phyloP scores from a whole-genome alignment of 2,888 invertebrate genomes.

The Sthenelais limicola region DNA sequence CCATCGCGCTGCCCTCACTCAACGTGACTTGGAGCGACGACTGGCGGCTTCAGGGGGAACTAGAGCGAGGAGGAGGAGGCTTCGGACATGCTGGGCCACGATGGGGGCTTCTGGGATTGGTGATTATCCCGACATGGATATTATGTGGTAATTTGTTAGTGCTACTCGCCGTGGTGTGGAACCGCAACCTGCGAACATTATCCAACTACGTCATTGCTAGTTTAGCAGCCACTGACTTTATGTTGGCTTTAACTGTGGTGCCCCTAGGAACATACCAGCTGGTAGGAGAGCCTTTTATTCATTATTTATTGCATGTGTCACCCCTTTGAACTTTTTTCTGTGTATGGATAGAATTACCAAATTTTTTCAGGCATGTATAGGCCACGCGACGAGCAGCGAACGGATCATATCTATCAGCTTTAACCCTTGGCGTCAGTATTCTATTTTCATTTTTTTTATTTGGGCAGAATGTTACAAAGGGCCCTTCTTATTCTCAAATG shows the following conservation, averaged over 20 bases:
- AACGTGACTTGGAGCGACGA: not conserved
- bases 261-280: slow-evolving; percentile 53
- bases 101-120: slow-evolving; percentile 46
- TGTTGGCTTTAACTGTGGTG: slow-evolving; percentile 52
- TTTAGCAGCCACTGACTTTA: slow-evolving; percentile 53
- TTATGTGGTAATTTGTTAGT: slow-evolving; percentile 50
- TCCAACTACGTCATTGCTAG: slow-evolving; percentile 54
- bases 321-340: too few relatives aligned
- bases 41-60: not conserved
- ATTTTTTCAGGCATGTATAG: too few relatives aligned
- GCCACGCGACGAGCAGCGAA: too few relatives aligned
- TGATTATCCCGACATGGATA: slow-evolving; percentile 50
- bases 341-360: too few relatives aligned
- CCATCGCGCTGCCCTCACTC: too few relatives aligned
- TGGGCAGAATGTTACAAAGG: too few relatives aligned
- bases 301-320: too few relatives aligned
- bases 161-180: slow-evolving; percentile 47
- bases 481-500: too few relatives aligned
- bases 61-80: not conserved
- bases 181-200: slow-evolving; percentile 50
- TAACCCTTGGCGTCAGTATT: too few relatives aligned
- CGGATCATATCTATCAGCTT: too few relatives aligned
- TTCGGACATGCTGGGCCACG: not conserved
- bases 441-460: too few relatives aligned
- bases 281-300: too few relatives aligned